Conservation (phyloP, 2,797 vertebrate genomes). For the Spatula clypeata region DNA sequence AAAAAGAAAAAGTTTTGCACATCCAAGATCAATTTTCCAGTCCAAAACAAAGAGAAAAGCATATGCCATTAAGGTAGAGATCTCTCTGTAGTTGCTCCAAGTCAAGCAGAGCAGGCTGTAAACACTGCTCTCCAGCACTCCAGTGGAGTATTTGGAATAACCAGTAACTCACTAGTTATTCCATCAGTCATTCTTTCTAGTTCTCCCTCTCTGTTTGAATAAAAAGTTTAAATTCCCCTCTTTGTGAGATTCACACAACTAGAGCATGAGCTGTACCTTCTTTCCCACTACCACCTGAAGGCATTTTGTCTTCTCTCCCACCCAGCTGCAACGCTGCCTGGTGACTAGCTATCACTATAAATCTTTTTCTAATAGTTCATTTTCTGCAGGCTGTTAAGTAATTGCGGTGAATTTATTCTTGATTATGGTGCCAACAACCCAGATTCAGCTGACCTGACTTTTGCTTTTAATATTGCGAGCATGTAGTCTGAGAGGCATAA, state of each 20-base stretch:
- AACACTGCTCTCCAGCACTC: neutral
- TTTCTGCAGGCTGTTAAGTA: conserved; percentile 8
- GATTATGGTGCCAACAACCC: neutral
- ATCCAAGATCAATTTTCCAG: neutral
- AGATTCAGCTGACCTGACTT: neutral
- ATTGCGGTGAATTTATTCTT: neutral
- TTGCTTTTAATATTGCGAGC: neutral
- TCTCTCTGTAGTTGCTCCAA: neutral
- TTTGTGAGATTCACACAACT: neutral
- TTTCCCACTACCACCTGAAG: neutral
- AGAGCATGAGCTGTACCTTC: neutral
- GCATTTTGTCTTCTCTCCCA: neutral
- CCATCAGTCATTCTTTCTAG: neutral
- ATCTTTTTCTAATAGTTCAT: neutral
- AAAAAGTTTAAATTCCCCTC: neutral
- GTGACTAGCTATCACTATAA: neutral
- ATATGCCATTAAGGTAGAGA: neutral
- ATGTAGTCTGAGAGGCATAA: neutral
- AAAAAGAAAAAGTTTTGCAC: neutral
- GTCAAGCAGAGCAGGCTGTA: neutral
- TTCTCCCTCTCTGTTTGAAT: neutral
- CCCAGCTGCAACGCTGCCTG: neutral
- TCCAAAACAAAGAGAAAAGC: neutral
- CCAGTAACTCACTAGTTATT: neutral
- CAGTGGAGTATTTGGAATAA: neutral